Percentiles rank a stretch among this genome's conserved stretches.
Evolutionary conservation across 2,888 invertebrate species (phyloP).

Genomic region (Andricus quercusramuli): DNA sequence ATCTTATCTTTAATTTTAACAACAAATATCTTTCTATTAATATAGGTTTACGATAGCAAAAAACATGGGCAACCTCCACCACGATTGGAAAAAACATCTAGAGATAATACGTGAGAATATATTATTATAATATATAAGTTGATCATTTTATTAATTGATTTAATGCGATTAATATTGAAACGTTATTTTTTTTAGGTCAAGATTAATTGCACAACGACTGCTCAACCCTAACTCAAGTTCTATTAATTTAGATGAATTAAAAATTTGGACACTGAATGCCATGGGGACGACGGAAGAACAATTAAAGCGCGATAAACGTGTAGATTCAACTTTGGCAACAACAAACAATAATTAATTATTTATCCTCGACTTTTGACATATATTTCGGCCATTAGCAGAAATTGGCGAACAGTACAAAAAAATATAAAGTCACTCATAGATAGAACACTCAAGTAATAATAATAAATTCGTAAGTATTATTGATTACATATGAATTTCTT

Average conservation of each 20-base stretch:
- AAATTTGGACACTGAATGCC: constrained; percentile 11
- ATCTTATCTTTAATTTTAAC: too few species aligned
- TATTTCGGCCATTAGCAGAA: too few species aligned
- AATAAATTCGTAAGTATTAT: too few species aligned
- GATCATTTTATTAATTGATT: not conserved
- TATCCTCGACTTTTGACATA: not conserved
- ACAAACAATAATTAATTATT: not conserved
- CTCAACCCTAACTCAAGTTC: not conserved
- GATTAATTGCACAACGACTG: constrained; percentile 1
- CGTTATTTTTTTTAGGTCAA: not conserved
- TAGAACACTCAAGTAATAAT: too few species aligned
- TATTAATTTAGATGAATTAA: constrained; percentile 31
- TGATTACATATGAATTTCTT: too few species aligned
- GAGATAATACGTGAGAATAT: constrained; percentile 24
- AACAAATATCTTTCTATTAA: not conserved
- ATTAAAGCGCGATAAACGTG: not conserved
- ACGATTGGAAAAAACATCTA: not conserved
- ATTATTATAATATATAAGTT: constrained; percentile 2
- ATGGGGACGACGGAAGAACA: not conserved
- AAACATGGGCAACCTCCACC: not conserved
- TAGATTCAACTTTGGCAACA: not conserved
- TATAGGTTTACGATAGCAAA: constrained; percentile 4
- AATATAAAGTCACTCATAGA: too few species aligned
- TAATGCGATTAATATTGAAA: not conserved
- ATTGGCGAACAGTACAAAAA: too few species aligned